Conservation (phyloP, 2,113 vertebrate genomes). For the Upupa epops region DNA sequence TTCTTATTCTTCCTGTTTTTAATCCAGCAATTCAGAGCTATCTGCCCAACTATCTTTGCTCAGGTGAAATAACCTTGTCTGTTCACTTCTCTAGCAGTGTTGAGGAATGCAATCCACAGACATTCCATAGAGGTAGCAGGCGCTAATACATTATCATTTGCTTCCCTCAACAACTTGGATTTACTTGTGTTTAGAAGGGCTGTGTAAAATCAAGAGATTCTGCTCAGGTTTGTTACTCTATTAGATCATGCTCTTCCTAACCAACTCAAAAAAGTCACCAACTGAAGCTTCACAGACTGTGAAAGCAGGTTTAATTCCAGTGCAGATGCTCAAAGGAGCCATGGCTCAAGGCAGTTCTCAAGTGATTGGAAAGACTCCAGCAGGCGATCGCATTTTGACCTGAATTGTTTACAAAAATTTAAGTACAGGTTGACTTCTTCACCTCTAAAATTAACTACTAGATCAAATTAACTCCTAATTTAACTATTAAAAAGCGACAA, state of each 20-base stretch:
- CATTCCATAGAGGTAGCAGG: not conserved
- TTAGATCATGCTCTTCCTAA: too few relatives aligned
- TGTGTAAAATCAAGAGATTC: not conserved
- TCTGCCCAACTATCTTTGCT: not conserved
- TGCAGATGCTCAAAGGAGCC: not conserved
- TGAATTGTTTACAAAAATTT: not conserved
- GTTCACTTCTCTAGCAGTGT: not conserved
- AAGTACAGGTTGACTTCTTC: not conserved
- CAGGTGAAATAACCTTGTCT: not conserved
- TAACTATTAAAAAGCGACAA: too few relatives aligned
- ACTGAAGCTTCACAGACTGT: not conserved
- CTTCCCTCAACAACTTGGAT: not conserved
- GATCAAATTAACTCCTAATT: too few relatives aligned
- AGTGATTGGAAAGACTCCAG: not conserved
- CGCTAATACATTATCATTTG: not conserved
- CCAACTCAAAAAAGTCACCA: not conserved
- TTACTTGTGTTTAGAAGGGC: not conserved
- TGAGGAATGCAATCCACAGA: not conserved
- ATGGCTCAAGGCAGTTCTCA: not conserved
- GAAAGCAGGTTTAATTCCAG: not conserved
- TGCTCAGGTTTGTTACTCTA: not conserved
- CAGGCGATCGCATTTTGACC: not conserved
- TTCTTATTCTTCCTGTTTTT: not conserved
- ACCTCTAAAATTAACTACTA: too few relatives aligned
- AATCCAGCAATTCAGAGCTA: not conserved